Conservation (phyloP, 1,140 invertebrate genomes). For the Lithobius niger region DNA sequence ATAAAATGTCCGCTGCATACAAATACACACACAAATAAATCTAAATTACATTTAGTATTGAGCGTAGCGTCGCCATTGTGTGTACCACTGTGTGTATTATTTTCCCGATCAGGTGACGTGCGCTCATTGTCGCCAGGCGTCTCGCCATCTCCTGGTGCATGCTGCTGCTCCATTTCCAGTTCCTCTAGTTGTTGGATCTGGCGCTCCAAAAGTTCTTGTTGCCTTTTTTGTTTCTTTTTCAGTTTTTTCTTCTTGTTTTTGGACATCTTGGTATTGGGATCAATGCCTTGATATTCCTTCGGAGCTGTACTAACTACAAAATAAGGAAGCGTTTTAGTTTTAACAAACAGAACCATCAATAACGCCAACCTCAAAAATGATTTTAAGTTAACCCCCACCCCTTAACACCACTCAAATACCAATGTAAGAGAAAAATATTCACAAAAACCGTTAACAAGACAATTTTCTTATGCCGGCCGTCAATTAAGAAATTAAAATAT, state of each 20-base stretch:
- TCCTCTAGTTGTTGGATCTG: slow-evolving; percentile 75
- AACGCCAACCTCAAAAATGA: no score
- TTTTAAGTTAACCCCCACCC: no score
- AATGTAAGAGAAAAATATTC: no score
- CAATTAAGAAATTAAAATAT: no score
- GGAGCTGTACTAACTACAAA: slow-evolving; percentile 73
- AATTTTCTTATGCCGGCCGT: no score
- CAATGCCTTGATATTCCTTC: slow-evolving; percentile 63
- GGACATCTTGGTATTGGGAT: slow-evolving; percentile 74
- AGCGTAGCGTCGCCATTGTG: slow-evolving; percentile 2
- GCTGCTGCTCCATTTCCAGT: slow-evolving; percentile 44
- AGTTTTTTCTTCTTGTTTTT: slow-evolving; percentile 97
- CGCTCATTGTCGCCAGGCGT: slow-evolving; percentile 14
- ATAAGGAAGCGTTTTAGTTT: slow-evolving; percentile 11
- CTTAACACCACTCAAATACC: no score
- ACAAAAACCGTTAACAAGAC: no score
- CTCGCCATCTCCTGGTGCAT: slow-evolving; percentile 34
- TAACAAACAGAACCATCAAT: no score
- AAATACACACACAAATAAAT: neutral
- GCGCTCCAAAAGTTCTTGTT: slow-evolving; percentile 78
- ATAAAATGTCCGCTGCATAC: neutral
- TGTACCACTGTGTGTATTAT: slow-evolving; percentile 6
- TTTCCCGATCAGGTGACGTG: slow-evolving; percentile 9
- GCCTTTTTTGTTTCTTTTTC: slow-evolving; percentile 91
- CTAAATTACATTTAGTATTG: no score